Percentiles rank a stretch among this genome's conserved stretches.
Evolutionary conservation across 2,888 invertebrate genomes (phyloP).

Genomic region (Scaptomyza reducta): DNA sequence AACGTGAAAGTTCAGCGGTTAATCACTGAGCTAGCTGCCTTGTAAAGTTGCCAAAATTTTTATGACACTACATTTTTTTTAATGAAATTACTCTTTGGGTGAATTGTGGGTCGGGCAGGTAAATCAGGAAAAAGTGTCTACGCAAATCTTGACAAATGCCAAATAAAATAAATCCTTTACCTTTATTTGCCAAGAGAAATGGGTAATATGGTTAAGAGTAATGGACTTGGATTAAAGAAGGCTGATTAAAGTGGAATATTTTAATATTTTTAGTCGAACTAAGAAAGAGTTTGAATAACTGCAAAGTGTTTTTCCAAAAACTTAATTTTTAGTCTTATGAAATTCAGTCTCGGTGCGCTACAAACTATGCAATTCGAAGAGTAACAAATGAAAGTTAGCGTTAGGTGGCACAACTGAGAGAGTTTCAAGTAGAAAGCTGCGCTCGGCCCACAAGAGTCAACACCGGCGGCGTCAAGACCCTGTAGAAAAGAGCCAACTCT

Average conservation of each 20-base stretch:
- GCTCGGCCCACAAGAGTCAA: constrained; percentile 57
- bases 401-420: not conserved
- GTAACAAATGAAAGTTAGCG: not conserved
- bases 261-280: not conserved
- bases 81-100: constrained; percentile 45
- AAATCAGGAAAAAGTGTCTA: constrained; percentile 13
- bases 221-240: too few species aligned
- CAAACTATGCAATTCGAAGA: constrained; percentile 40
- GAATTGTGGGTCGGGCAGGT: constrained; percentile 13
- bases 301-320: constrained; percentile 5
- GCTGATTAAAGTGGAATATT: not conserved
- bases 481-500: constrained; percentile 28
- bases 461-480: constrained; percentile 57
- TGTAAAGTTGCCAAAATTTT: constrained; percentile 56
- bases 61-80: constrained; percentile 71
- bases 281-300: not conserved
- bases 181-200: constrained; percentile 20
- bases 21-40: constrained; percentile 7
- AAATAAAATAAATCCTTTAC: constrained; percentile 7
- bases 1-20: constrained; percentile 31
- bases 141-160: constrained; percentile 41
- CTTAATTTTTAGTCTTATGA: constrained; percentile 1
- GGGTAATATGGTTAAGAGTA: not conserved
- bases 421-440: constrained; percentile 7
- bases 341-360: constrained; percentile 34